Base-by-base conservation (phyloP, 2,888 invertebrate genomes). In the Monoplex corrugatus region DNA sequence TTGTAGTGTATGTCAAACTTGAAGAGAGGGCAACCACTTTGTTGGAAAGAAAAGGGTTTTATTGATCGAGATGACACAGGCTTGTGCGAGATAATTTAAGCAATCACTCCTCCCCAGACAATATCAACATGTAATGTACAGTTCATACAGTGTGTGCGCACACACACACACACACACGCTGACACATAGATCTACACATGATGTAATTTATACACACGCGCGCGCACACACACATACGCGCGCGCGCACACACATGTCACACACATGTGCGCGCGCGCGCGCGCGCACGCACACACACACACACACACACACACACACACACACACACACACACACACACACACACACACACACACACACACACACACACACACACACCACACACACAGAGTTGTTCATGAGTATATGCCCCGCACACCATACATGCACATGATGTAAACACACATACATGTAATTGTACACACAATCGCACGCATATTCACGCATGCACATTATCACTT, bases 321-420 rank as follows among this genome's bases (percentile, higher is more conserved):
- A 72, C 72, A 72, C 72, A 72, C 72, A 72, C 72, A 72, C 72
- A 72, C 72, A 72, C 72, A 8, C 23, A 72, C 72, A 68, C 63
- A 68, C 63, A 68, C 63, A 68, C 63, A 68, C 63, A 68, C 63
- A 68, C 63, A 68, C 63, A 68, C 63, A 68, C 63, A 68, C 63
- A 68, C 63, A 68, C 63, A 10, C 63, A 23, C 63, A 68, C 63
- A 23, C 63, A 68, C 63, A 23, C 63, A 63, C 23, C n/a, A 16
- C n/a, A 68, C 23, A 68, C 19, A 68, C n/a, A 6, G 28, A 28
- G 28, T 0, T 68, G 63, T 68, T 28, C n/a, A 10, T 68, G 0
- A 28, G 28, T 23, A 23, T 23, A 28, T 68, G n/a, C 50, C 50
- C 50, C 50, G 16, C 50, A 50, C 50, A 50, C 50, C 50, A 50